These are phyloP conservation scores for Matsumurasca onukii DNA, from an alignment of 1,140 invertebrate species.

Conservation along the genomic window DNA sequence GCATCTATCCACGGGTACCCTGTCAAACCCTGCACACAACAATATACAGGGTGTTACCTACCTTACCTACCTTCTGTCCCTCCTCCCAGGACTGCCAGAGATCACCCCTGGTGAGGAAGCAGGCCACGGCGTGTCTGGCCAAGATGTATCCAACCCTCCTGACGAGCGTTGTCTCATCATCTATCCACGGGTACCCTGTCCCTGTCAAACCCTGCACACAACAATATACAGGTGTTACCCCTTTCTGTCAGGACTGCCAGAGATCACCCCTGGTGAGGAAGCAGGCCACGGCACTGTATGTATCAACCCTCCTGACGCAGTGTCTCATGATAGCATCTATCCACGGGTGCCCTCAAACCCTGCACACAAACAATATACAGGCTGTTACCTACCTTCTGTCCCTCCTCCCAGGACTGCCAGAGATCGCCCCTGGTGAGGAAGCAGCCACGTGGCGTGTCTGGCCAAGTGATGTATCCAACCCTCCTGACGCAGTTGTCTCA, in stretches of 20 bases:
- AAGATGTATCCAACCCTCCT: slow-evolving; percentile 92
- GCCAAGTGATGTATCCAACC: slow-evolving; percentile 92
- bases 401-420: slow-evolving; percentile 93
- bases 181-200: too few relatives aligned
- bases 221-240: slow-evolving; percentile 74
- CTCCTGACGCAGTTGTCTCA: slow-evolving; percentile 83
- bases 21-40: slow-evolving; percentile 89
- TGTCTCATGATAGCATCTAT: slow-evolving; percentile 94
- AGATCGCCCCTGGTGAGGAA: slow-evolving; percentile 87
- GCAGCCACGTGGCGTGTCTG: slow-evolving; percentile 81
- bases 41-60: too few relatives aligned
- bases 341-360: slow-evolving; percentile 91
- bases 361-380: too few relatives aligned
- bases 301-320: slow-evolving; percentile 88
- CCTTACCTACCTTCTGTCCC: slow-evolving; percentile 67
- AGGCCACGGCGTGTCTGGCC: slow-evolving; percentile 84
- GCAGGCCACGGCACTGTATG: slow-evolving; percentile 83
- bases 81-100: slow-evolving; percentile 93
- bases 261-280: slow-evolving; percentile 89
- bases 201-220: too few relatives aligned
- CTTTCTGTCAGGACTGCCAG: slow-evolving; percentile 93
- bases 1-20: slow-evolving; percentile 93
- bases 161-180: slow-evolving; percentile 84
- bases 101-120: slow-evolving; percentile 85
- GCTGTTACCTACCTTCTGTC: slow-evolving; percentile 63